Conservation (phyloP, 1,140 invertebrate genomes). For the Eciton burchellii region DNA sequence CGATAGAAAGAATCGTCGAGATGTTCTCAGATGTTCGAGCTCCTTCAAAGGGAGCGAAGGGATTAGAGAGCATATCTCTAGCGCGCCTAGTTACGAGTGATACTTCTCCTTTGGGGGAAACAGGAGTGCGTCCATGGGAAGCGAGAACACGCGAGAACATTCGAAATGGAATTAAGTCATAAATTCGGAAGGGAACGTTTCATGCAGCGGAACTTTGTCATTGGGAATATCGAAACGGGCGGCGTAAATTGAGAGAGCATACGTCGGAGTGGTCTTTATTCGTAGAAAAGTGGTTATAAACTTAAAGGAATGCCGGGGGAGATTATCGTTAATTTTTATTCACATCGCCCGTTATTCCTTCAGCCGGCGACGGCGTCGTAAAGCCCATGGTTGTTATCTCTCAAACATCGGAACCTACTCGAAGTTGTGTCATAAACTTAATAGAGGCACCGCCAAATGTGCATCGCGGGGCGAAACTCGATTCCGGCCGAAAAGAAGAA, state of each 20-base stretch:
- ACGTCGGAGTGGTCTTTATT: slow-evolving; percentile 41
- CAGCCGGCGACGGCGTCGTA: slow-evolving; percentile 51
- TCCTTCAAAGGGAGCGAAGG: no score
- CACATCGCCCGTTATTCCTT: slow-evolving; percentile 51
- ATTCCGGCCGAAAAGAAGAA: slow-evolving; percentile 65
- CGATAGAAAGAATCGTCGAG: no score
- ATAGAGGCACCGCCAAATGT: slow-evolving; percentile 53
- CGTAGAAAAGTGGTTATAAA: slow-evolving; percentile 57
- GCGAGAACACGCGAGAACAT: not conserved
- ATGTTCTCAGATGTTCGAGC: no score
- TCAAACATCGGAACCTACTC: slow-evolving; percentile 66
- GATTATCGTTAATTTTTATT: slow-evolving; percentile 62
- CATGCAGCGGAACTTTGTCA: slow-evolving; percentile 34
- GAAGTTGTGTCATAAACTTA: slow-evolving; percentile 67
- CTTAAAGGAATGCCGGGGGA: slow-evolving; percentile 40
- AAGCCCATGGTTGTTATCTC: slow-evolving; percentile 59
- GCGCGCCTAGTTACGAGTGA: no score
- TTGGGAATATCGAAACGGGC: slow-evolving; percentile 4
- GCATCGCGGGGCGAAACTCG: slow-evolving; percentile 65
- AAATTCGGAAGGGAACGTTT: slow-evolving; percentile 1
- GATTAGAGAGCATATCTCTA: no score
- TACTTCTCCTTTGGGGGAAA: not conserved
- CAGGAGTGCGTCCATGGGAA: not conserved
- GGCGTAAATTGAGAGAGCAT: slow-evolving; percentile 55
- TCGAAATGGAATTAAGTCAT: slow-evolving; percentile 35